A percentile compares a stretch with the other conserved stretches of the same genome.
Conservation (phyloP, 2,888 invertebrate genomes). For the Crematogaster levior region DNA sequence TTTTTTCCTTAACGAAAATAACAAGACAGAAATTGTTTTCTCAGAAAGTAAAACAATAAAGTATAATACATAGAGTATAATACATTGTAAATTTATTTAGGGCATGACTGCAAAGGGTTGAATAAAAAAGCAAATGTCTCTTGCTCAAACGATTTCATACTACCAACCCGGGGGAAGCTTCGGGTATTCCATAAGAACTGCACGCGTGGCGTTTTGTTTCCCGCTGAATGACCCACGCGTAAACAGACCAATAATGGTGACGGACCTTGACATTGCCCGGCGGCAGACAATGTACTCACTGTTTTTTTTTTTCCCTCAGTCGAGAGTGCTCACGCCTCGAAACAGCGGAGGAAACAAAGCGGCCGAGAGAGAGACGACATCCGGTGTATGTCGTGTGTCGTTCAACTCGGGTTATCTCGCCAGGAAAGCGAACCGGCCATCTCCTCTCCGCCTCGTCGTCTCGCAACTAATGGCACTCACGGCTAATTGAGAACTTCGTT, state of each 20-base stretch:
- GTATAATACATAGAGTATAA: not conserved
- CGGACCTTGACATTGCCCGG: slow-evolving; percentile 72
- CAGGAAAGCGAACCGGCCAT: slow-evolving; percentile 65
- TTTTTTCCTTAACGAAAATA: not conserved
- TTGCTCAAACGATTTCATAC: not conserved
- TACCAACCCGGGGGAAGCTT: not conserved
- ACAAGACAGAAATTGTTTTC: not conserved
- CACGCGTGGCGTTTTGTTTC: slow-evolving; percentile 6
- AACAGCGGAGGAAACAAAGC: slow-evolving; percentile 75
- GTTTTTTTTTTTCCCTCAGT: slow-evolving; percentile 68
- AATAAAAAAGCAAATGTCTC: not conserved
- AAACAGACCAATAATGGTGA: slow-evolving; percentile 60
- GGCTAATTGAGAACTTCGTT: slow-evolving; percentile 56
- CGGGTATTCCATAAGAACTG: not conserved
- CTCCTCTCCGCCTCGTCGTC: slow-evolving; percentile 39
- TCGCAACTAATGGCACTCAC: slow-evolving; percentile 48
- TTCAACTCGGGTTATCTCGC: slow-evolving; percentile 64
- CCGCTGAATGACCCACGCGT: slow-evolving; percentile 28
- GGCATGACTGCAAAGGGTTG: not conserved
- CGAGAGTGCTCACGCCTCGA: slow-evolving; percentile 55
- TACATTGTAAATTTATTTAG: not conserved
- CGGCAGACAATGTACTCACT: slow-evolving; percentile 75
- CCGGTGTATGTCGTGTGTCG: slow-evolving; percentile 75
- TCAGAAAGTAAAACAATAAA: not conserved
- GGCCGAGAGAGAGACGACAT: slow-evolving; percentile 74